Evolutionary conservation across 2,113 vertebrate genomes (phyloP).

Genomic region (Oryzias curvinotus): DNA sequence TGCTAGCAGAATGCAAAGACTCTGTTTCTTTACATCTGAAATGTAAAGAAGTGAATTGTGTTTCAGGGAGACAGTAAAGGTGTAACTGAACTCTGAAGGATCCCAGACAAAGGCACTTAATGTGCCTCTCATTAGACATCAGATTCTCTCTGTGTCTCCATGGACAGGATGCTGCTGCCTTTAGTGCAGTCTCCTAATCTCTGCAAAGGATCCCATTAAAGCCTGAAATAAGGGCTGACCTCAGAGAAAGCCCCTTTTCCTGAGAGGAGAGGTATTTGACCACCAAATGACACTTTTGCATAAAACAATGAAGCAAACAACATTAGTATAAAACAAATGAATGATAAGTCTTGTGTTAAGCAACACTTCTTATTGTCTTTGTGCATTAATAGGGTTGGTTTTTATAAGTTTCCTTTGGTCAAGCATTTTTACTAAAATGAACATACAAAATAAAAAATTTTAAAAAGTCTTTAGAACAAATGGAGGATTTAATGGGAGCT

Average conservation of each 20-base stretch:
- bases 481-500: too few relatives aligned
- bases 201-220: constrained; percentile 34
- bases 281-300: constrained; percentile 1
- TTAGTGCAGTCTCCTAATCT: constrained; percentile 39
- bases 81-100: constrained; percentile 49
- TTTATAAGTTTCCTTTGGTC: too few relatives aligned
- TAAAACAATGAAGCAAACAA: background rate
- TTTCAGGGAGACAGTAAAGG: constrained; percentile 16
- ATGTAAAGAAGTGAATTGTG: constrained; percentile 23
- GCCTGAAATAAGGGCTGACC: constrained; percentile 42
- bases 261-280: background rate
- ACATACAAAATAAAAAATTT: too few relatives aligned
- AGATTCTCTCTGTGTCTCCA: constrained; percentile 41
- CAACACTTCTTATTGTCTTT: too few relatives aligned
- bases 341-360: background rate
- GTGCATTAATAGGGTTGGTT: too few relatives aligned
- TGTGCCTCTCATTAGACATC: constrained; percentile 60
- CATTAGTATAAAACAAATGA: background rate
- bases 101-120: constrained; percentile 60
- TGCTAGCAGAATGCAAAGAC: too few relatives aligned
- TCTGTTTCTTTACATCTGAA: constrained; percentile 24
- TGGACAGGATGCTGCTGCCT: constrained; percentile 38
- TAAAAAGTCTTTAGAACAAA: too few relatives aligned
- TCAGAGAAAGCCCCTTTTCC: constrained; percentile 23
- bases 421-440: too few relatives aligned